phyloP scores from a whole-genome alignment of 2,888 invertebrate genomes.

The Dasypogon diadema region DNA sequence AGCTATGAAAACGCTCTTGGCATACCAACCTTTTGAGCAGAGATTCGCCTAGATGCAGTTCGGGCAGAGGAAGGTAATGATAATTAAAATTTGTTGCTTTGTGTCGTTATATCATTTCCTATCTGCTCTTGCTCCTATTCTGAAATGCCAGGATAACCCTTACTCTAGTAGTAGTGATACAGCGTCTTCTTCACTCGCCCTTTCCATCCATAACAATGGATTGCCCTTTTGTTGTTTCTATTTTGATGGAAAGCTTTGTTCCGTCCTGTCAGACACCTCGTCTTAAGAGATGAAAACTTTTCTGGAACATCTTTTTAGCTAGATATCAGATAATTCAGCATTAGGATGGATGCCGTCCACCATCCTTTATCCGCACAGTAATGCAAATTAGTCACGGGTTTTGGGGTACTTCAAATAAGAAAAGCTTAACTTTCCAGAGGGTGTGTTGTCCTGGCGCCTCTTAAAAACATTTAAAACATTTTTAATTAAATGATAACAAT shows the following conservation, averaged over 20 bases:
- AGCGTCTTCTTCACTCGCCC: neutral
- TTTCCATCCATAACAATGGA: neutral
- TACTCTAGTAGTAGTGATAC: neutral
- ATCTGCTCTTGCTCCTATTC: neutral
- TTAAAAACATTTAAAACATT: conserved; percentile 7
- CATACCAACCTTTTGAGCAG: too few relatives aligned
- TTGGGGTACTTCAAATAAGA: conserved; percentile 8
- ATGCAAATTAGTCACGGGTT: conserved; percentile 23
- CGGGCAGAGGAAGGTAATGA: conserved; percentile 11
- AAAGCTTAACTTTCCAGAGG: neutral
- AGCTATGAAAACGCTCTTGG: neutral
- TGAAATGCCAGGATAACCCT: neutral
- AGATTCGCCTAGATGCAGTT: neutral
- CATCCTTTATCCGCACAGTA: neutral
- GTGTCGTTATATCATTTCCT: conserved; percentile 11
- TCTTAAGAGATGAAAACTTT: conserved; percentile 37
- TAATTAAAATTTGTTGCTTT: conserved; percentile 37
- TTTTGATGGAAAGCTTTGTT: conserved; percentile 17
- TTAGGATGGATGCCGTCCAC: neutral
- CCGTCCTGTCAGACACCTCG: conserved; percentile 20
- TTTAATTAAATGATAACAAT: conserved; percentile 39
- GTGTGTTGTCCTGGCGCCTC: neutral
- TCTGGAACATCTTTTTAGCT: conserved; percentile 38
- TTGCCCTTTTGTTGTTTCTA: neutral
- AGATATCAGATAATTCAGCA: conserved; percentile 18